Base-by-base conservation (phyloP, 2,888 invertebrate genomes). In the Chironomus tentans region DNA sequence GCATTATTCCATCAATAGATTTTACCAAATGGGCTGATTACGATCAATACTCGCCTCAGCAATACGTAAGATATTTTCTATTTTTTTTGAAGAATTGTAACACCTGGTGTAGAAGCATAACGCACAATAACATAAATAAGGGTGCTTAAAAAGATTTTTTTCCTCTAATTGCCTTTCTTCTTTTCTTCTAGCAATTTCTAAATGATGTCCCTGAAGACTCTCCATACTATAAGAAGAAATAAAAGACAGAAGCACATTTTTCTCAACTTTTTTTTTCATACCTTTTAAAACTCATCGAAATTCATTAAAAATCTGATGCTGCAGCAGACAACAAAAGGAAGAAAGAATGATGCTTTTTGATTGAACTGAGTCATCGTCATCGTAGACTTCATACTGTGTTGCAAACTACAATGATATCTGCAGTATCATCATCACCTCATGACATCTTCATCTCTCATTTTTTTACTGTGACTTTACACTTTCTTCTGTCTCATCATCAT, bases 11-110 rank as follows among this genome's bases (percentile, higher is more conserved):
- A 13, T 88, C 90, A 77, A 92, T 96, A 81, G 95, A 96, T 84
- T 88, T 95, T 80, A 89, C 89, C 79, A 95, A 95, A 84, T 96
- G 95, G 95, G 93, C 94, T 18, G 95, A 95, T 81, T 89, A 85
- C 79, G 83, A 83, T 79, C 87, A 88, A 61, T 83, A 86, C 76
- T 80, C 82, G 71, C 82, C 84, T 65, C 87, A 89, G 79, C 87
- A 88, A 85, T 91, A 88, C 82, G 90, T 91, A 85, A 90, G 90
- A 87, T 87, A 87, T 82, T 85, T 87, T 84, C 84, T 87, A 85
- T 83, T 85, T 87, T 80, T 24, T 22, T 68, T 18, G 22, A 56
- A 71, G 62, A 72, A 50, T 38, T 24, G 12, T 56, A 73, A 22
- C 65, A 71, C 71, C 71, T 71, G 71, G 71, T 56, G 13, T 7